These are phyloP conservation scores for Podotricha telesiphe DNA, from an alignment of 2,888 invertebrate genomes.

Conservation along the genomic window DNA sequence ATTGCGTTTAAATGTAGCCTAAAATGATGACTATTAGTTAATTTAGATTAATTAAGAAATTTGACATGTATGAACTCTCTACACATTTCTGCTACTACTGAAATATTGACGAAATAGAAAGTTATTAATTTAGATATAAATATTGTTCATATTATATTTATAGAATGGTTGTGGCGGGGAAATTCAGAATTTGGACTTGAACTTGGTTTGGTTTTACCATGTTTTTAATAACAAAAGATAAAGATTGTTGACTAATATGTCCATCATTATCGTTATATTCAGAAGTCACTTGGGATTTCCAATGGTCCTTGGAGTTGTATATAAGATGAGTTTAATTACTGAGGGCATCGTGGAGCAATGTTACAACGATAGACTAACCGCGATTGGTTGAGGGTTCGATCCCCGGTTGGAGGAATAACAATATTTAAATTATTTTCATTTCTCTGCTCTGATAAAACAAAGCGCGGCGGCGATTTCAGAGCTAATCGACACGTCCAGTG, in stretches of 20 bases:
- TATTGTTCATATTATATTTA: no score
- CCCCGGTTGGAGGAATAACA: no score
- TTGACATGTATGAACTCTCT: no score
- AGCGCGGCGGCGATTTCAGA: no score
- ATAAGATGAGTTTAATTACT: not conserved
- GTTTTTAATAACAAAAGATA: not conserved
- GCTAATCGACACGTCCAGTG: no score
- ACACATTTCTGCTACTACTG: not conserved
- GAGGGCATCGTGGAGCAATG: no score
- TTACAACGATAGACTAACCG: no score
- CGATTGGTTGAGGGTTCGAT: no score
- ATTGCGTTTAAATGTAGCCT: not conserved
- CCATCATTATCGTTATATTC: not conserved
- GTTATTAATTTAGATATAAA: no score
- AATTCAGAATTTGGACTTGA: not conserved
- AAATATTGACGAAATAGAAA: not conserved
- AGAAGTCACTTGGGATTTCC: not conserved
- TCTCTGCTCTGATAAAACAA: no score
- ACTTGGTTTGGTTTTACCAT: not conserved
- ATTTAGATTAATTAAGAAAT: not conserved
- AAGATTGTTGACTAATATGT: not conserved
- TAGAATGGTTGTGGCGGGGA: not conserved
- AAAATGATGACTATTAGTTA: not conserved
- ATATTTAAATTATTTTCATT: no score
- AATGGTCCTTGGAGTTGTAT: not conserved